These are phyloP conservation scores for cat (Felis catus) DNA, from an alignment of 2,113 vertebrate genomes.

Conservation along the genomic window DNA sequence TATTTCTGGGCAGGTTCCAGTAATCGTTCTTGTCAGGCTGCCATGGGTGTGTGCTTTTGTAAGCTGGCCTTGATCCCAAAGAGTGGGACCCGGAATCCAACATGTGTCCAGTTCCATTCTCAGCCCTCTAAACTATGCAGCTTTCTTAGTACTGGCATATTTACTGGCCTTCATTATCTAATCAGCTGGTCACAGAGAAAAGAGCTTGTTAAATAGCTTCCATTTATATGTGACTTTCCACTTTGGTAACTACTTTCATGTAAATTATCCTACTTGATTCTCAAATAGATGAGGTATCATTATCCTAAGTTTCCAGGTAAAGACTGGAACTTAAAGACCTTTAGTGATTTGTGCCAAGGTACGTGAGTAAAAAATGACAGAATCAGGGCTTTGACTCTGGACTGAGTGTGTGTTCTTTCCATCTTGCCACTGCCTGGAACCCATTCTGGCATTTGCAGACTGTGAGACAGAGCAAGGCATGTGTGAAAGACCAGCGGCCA, in stretches of 20 bases:
- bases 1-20: background rate
- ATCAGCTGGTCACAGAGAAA: conserved; percentile 19
- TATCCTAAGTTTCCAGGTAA: background rate
- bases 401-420: conserved; percentile 13
- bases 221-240: background rate
- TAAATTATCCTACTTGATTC: background rate
- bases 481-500: background rate
- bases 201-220: background rate
- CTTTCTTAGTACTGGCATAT: conserved; percentile 16
- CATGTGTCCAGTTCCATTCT: conserved; percentile 18
- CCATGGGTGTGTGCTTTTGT: background rate
- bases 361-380: conserved; percentile 11
- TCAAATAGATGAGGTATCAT: background rate
- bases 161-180: background rate
- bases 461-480: background rate
- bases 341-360: background rate
- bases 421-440: conserved; percentile 42
- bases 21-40: conserved; percentile 7
- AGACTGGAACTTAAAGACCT: background rate
- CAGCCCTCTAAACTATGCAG: background rate
- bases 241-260: background rate
- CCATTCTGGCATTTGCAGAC: conserved; percentile 30
- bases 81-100: background rate
- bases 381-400: conserved; percentile 35
- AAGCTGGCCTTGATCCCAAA: background rate